These are phyloP conservation scores for Ceriagrion tenellum DNA, from an alignment of 2,888 invertebrate species.

Conservation along the genomic window DNA sequence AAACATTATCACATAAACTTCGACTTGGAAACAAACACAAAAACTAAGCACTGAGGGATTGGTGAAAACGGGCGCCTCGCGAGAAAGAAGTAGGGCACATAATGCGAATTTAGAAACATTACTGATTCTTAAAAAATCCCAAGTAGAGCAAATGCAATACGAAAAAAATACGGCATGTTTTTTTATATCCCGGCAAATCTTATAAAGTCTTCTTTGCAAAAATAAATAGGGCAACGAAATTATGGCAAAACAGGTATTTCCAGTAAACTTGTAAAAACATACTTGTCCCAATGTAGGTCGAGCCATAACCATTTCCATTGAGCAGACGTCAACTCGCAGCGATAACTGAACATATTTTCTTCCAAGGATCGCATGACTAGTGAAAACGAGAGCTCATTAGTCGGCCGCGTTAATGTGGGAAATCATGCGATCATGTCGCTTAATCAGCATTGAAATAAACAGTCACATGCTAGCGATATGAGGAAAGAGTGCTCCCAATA, in stretches of 20 bases:
- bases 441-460: not conserved
- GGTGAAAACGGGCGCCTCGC: not conserved
- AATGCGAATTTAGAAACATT: not conserved
- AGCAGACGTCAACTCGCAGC: not conserved
- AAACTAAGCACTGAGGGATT: not conserved
- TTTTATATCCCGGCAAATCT: not conserved
- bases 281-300: not conserved
- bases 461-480: not conserved
- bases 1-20: no score
- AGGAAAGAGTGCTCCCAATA: not conserved
- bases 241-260: not conserved
- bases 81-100: not conserved
- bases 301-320: not conserved
- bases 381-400: not conserved
- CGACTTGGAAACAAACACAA: not conserved
- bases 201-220: not conserved
- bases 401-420: not conserved
- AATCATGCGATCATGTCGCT: not conserved
- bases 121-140: not conserved
- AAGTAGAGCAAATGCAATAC: not conserved
- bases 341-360: not conserved
- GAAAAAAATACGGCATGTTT: not conserved
- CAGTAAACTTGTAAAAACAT: not conserved
- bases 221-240: not conserved
- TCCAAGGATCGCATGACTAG: not conserved